Evolutionary conservation across 1,140 invertebrate species (phyloP), one percentile per base, ranked within the genome.

Genomic region (Mylabris phalerata): DNA sequence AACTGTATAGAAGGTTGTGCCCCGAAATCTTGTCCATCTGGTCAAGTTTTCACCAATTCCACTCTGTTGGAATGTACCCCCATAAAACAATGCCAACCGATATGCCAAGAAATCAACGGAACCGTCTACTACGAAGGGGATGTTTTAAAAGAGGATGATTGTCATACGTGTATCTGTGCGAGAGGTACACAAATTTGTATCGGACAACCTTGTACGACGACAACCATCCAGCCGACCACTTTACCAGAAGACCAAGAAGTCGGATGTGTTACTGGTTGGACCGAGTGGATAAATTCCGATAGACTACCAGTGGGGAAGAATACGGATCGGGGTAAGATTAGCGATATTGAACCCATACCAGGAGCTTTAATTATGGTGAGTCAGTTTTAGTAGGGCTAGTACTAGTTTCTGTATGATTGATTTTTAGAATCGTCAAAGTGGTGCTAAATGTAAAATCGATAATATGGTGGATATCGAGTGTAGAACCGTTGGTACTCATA

Each of bases 1-100:
- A 80, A 81, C 13, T 93, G 89, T 60, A 79, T 92, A 24, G 89
- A 92, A 77, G 90, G 86, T 6, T 92, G 90, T 74, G 77, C 82
- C 46, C 75, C 80, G 1, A 86, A 89, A 62, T 75, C 83, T 0
- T 95, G 92, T 65, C 81, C 85, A 1, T 75, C 80, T 38, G 86
- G 80, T 45, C 75, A 82, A 46, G 83, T 89, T 1, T 90, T 87
- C 68, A 76, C 78, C n/a, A 90, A 90, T 72, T 75, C 78, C 11
- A 82, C 79, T 0, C 79, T 82, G 4, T 70, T 76, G 0, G 83
- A 88, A 42, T 95, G 92, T 71, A 82, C 93, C 25, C 84, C 88
- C 0, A 81, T 81, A 43, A 75, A 80, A 3, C 75, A 78, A 40
- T 93, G 91, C 69, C 84, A 82, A 63, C 84, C 82, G 5, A 72